Conservation (phyloP, 1,140 invertebrate genomes). For the Aplysia californica region DNA sequence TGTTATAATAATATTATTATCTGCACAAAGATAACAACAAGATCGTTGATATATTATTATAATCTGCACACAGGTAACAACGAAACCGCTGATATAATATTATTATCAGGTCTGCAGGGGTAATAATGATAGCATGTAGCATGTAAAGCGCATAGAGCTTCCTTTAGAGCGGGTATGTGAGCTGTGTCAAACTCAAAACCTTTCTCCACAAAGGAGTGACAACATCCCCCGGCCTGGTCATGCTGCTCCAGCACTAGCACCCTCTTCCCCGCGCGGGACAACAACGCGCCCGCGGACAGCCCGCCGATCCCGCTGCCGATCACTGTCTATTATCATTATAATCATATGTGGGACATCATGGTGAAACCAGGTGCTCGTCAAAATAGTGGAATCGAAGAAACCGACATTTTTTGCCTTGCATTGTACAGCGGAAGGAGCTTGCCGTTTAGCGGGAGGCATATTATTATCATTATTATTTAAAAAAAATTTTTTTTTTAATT, state of each 20-base stretch:
- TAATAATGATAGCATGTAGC: slow-evolving; percentile 25
- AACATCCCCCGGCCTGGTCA: slow-evolving; percentile 64
- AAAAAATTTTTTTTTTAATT: no score
- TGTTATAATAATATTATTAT: no score
- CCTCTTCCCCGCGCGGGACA: slow-evolving; percentile 60
- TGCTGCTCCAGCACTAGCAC: slow-evolving; percentile 68
- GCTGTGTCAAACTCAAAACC: slow-evolving; percentile 69
- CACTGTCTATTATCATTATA: slow-evolving; percentile 41
- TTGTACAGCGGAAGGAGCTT: slow-evolving; percentile 20
- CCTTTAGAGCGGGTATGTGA: slow-evolving; percentile 6
- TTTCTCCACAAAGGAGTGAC: slow-evolving; percentile 62
- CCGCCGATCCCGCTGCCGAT: slow-evolving; percentile 67
- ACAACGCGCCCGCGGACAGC: slow-evolving; percentile 59
- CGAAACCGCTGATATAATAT: slow-evolving; percentile 19
- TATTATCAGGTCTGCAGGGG: slow-evolving; percentile 7
- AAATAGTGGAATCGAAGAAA: no score
- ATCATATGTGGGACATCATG: slow-evolving; percentile 6
- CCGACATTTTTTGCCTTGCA: slow-evolving; percentile 24
- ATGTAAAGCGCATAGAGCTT: slow-evolving; percentile 23
- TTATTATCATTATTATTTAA: no score
- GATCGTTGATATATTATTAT: slow-evolving; percentile 19
- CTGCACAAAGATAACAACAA: no score
- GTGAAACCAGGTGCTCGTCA: no score
- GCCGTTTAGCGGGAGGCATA: no score
- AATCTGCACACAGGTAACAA: slow-evolving; percentile 7